Evolutionary conservation across 2,888 invertebrate species (phyloP).

Genomic region (Serripes groenlandicus): DNA sequence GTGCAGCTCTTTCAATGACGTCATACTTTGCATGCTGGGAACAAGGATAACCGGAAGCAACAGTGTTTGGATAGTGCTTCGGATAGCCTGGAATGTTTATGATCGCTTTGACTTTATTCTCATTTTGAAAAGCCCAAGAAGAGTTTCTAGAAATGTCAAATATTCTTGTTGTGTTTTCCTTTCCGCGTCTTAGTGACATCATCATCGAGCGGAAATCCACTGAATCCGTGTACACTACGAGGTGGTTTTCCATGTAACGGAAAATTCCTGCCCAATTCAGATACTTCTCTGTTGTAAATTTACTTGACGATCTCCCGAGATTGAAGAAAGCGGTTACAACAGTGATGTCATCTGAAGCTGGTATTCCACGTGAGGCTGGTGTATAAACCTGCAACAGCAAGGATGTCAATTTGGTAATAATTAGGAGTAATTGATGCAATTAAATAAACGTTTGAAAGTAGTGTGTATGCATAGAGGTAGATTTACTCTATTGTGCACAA

Average conservation of each 20-base stretch:
- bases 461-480: too few species aligned
- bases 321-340: conserved; percentile 75
- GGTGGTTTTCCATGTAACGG: conserved; percentile 56
- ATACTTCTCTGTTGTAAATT: conserved; percentile 54
- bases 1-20: conserved; percentile 56
- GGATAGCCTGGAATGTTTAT: conserved; percentile 66
- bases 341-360: conserved; percentile 48
- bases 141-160: conserved; percentile 52
- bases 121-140: conserved; percentile 68
- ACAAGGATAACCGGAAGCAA: conserved; percentile 72
- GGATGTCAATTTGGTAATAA: too few species aligned
- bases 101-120: conserved; percentile 57
- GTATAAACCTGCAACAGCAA: too few species aligned
- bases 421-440: too few species aligned
- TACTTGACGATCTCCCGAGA: conserved; percentile 21
- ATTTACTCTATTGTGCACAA: too few species aligned
- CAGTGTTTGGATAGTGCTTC: conserved; percentile 74
- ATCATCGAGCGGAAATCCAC: conserved; percentile 48
- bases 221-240: conserved; percentile 73
- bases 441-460: too few species aligned
- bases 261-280: conserved; percentile 57
- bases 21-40: conserved; percentile 75
- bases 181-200: conserved; percentile 29
- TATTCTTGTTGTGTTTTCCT: conserved; percentile 53
- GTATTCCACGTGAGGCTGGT: neutral